A percentile compares a stretch with the other conserved stretches of the same genome.
Conservation (phyloP, 2,797 vertebrate genomes). For the Notolepis coatsorum region DNA sequence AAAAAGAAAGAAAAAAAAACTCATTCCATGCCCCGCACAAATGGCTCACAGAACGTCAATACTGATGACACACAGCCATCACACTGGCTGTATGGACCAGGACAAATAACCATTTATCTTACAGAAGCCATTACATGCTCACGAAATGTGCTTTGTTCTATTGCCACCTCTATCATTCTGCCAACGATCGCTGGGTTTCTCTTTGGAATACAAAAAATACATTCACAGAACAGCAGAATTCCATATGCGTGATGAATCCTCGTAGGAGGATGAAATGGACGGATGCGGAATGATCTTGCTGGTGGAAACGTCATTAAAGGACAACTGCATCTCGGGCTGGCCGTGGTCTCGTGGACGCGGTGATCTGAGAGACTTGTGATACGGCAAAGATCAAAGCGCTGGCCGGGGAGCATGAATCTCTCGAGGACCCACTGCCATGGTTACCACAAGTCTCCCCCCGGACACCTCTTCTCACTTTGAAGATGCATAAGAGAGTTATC, state of each 20-base stretch:
- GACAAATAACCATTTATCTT: constrained; percentile 31
- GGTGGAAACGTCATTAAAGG: background rate
- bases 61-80: constrained; percentile 36
- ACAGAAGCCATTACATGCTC: constrained; percentile 22
- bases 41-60: constrained; percentile 43
- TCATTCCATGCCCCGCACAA: constrained; percentile 13
- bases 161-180: background rate
- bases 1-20: no score
- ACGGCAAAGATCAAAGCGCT: constrained; percentile 27
- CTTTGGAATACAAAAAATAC: background rate
- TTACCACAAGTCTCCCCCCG: constrained; percentile 24
- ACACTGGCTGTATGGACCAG: constrained; percentile 19
- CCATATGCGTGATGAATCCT: background rate
- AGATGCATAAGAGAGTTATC: background rate
- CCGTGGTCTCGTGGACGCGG: constrained; percentile 18
- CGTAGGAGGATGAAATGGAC: background rate
- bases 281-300: background rate
- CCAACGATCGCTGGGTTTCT: background rate
- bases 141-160: constrained; percentile 15
- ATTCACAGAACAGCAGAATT: background rate
- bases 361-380: constrained; percentile 42
- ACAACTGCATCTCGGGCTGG: constrained; percentile 29
- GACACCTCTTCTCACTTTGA: background rate
- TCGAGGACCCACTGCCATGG: constrained; percentile 42
- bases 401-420: constrained; percentile 4